phyloP scores from a whole-genome alignment of 2,888 invertebrate genomes.

The Cylloceria caligata region DNA sequence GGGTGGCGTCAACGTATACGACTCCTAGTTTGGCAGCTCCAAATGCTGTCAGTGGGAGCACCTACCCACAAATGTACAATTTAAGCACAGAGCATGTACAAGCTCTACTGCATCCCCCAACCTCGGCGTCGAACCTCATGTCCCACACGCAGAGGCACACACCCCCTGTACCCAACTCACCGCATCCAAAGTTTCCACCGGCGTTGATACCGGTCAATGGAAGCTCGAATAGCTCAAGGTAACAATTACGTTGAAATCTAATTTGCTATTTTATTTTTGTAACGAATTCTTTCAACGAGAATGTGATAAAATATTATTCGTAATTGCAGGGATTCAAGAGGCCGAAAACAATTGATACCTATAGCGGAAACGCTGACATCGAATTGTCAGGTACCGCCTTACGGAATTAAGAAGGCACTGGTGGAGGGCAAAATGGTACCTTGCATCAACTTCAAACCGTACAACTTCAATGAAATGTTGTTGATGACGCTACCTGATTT shows the following conservation, averaged over 20 bases:
- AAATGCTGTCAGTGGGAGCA: slow-evolving; percentile 80
- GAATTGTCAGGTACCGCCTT: slow-evolving; percentile 83
- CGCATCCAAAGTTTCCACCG: slow-evolving; percentile 85
- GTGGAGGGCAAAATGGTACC: slow-evolving; percentile 93
- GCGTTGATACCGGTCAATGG: slow-evolving; percentile 86
- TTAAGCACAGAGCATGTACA: slow-evolving; percentile 83
- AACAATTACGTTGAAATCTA: slow-evolving; percentile 29
- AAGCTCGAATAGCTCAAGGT: slow-evolving; percentile 79
- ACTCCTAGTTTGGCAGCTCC: slow-evolving; percentile 82
- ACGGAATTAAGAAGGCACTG: slow-evolving; percentile 91
- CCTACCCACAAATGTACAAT: slow-evolving; percentile 85
- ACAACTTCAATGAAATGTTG: slow-evolving; percentile 90
- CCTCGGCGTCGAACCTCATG: slow-evolving; percentile 81
- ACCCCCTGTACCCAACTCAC: slow-evolving; percentile 81
- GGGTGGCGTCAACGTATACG: slow-evolving; percentile 84
- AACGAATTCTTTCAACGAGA: not conserved
- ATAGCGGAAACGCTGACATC: slow-evolving; percentile 89
- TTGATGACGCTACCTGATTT: slow-evolving; percentile 94
- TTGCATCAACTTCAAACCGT: slow-evolving; percentile 95
- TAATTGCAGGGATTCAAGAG: slow-evolving; percentile 79
- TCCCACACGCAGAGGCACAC: slow-evolving; percentile 83
- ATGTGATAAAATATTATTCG: slow-evolving; percentile 10
- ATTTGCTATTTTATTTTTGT: too few relatives aligned
- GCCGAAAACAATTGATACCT: slow-evolving; percentile 88
- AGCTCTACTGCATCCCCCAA: slow-evolving; percentile 83